These are phyloP conservation scores for Cremastobaeus sp. DNA, from an alignment of 2,888 invertebrate species.

Conservation along the genomic window DNA sequence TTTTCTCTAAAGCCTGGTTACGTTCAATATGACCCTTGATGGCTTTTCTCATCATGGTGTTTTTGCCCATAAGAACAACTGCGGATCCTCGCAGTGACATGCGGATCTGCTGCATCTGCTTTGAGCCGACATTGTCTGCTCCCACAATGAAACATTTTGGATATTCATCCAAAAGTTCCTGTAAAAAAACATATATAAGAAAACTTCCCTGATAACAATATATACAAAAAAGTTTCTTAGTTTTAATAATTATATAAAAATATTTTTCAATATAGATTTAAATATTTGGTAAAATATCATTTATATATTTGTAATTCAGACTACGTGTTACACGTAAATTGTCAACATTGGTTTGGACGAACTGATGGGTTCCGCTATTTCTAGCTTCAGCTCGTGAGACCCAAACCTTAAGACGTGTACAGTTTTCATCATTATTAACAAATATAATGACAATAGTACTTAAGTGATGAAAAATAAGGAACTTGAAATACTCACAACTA, in stretches of 20 bases:
- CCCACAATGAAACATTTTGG: conserved; percentile 99
- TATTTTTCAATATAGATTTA: too few species aligned
- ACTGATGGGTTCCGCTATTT: conserved; percentile 79
- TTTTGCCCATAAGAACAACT: conserved; percentile 99
- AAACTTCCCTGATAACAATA: background rate
- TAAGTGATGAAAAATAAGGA: too few species aligned
- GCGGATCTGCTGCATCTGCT: conserved; percentile 99
- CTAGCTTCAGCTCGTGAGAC: conserved; percentile 75
- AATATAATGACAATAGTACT: too few species aligned
- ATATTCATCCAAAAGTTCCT: conserved; percentile 97
- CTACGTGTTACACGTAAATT: conserved; percentile 23
- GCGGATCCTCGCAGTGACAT: conserved; percentile 93
- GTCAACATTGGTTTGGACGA: conserved; percentile 67
- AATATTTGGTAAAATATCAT: too few species aligned
- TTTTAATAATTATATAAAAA: too few species aligned
- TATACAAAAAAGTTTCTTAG: background rate
- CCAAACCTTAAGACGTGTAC: conserved; percentile 68
- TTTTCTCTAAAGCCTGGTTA: conserved; percentile 94
- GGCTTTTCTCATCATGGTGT: conserved; percentile 99
- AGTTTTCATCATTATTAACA: conserved; percentile 70
- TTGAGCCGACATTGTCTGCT: conserved; percentile 99
- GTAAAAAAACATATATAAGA: conserved; percentile 60
- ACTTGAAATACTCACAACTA: conserved; percentile 96
- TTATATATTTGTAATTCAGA: too few species aligned
- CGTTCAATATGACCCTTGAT: conserved; percentile 97